Evolutionary conservation across 1,140 invertebrate species (phyloP).

Genomic region (Dinothrombium tinctorium): DNA sequence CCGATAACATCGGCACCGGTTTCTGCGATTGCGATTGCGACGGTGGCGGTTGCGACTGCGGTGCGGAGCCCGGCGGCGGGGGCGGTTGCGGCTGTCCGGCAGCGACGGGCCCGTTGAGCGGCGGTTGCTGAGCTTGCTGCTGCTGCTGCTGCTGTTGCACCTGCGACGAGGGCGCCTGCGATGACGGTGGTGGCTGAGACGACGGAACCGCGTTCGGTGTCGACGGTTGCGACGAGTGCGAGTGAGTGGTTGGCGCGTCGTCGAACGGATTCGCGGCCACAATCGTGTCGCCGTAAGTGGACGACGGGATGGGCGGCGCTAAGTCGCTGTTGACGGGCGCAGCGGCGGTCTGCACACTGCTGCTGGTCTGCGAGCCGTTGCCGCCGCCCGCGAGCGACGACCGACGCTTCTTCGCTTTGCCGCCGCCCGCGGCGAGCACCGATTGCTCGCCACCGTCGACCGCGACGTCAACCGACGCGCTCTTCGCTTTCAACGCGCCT

Average conservation of each 20-base stretch:
- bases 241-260: no score
- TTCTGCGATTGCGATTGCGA: constrained; percentile 15
- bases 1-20: constrained; percentile 15
- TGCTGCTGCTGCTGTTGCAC: constrained; percentile 11
- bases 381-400: neutral
- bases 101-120: constrained; percentile 14
- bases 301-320: constrained; percentile 15
- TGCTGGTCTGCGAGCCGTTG: constrained; percentile 1
- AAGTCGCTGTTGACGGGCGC: neutral
- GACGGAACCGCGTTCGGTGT: no score
- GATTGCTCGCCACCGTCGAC: no score
- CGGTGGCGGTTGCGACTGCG: constrained; percentile 1
- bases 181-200: constrained; percentile 5
- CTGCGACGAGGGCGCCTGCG: constrained; percentile 19
- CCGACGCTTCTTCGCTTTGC: neutral
- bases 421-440: no score
- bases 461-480: no score
- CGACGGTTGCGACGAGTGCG: no score
- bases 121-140: constrained; percentile 19
- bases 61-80: neutral
- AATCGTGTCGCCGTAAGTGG: constrained; percentile 66
- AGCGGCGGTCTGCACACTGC: neutral
- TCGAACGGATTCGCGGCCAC: constrained; percentile 86
- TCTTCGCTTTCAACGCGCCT: no score
- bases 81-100: constrained; percentile 15